phyloP scores from a whole-genome alignment of 2,888 invertebrate species.

The Acleris literana region DNA sequence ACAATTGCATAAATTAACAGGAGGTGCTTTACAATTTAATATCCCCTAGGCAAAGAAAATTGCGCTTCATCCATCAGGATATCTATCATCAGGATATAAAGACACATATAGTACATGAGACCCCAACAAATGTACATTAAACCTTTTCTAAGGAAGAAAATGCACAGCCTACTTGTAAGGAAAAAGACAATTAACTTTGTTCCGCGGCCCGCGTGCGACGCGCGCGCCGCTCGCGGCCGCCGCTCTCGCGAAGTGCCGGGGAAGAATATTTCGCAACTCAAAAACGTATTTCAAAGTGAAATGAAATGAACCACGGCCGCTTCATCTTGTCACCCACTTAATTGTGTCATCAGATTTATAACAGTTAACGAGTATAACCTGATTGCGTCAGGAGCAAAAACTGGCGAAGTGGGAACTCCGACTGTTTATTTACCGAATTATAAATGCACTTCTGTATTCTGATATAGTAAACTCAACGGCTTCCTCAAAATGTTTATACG shows the following conservation, averaged over 20 bases:
- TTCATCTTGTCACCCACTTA: slow-evolving; percentile 29
- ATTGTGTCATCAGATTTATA: slow-evolving; percentile 27
- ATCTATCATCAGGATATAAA: too few species aligned
- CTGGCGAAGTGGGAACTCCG: slow-evolving; percentile 2
- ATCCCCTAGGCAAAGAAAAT: too few species aligned
- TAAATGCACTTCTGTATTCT: slow-evolving; percentile 14
- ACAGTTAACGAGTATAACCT: slow-evolving; percentile 25
- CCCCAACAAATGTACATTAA: not conserved
- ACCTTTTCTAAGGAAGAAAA: slow-evolving; percentile 11
- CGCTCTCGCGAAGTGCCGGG: not conserved
- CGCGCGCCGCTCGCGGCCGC: slow-evolving; percentile 10
- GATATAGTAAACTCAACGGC: slow-evolving; percentile 24
- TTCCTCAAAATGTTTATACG: slow-evolving; percentile 7
- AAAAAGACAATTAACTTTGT: slow-evolving; percentile 32
- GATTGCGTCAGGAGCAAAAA: slow-evolving; percentile 14
- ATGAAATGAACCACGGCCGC: slow-evolving; percentile 29
- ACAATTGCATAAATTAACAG: too few species aligned
- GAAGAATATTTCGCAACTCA: slow-evolving; percentile 8
- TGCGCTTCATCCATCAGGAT: too few species aligned
- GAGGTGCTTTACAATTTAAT: too few species aligned
- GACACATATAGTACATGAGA: not conserved
- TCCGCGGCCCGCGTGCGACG: slow-evolving; percentile 12
- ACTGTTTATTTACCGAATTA: slow-evolving; percentile 26
- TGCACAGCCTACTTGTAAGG: slow-evolving; percentile 18
- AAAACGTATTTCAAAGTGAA: slow-evolving; percentile 28